A percentile compares a stretch with the other conserved stretches of the same genome.
Evolutionary conservation across 2,888 invertebrate genomes (phyloP).

Genomic region (Cantharis flavilabris): DNA sequence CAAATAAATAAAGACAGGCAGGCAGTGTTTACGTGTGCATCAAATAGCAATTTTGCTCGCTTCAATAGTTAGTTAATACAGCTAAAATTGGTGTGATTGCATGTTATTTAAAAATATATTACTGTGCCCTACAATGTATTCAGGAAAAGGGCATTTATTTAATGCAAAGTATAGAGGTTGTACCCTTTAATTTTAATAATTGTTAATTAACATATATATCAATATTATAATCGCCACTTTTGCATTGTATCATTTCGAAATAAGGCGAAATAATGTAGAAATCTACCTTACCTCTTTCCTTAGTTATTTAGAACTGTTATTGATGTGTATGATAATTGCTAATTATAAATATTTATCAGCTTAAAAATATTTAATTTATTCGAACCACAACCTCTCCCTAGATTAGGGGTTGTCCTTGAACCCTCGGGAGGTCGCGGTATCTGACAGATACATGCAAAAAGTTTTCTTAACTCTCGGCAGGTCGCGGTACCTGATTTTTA

Average conservation of each 20-base stretch:
- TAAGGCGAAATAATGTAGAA: background rate
- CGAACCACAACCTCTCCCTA: background rate
- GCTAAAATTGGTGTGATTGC: constrained; percentile 17
- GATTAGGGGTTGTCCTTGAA: too few species aligned
- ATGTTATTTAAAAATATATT: constrained; percentile 10
- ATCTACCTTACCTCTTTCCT: background rate
- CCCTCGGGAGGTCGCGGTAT: too few species aligned
- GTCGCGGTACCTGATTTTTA: too few species aligned
- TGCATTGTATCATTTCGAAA: constrained; percentile 4
- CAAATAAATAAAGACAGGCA: background rate
- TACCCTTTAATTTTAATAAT: constrained; percentile 55
- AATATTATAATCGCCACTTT: constrained; percentile 39
- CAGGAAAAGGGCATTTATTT: constrained; percentile 84
- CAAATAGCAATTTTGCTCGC: background rate
- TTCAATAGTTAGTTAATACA: background rate
- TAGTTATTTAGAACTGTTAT: constrained; percentile 34
- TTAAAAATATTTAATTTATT: background rate
- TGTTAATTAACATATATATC: constrained; percentile 57
- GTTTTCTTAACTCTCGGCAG: too few species aligned
- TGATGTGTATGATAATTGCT: constrained; percentile 52
- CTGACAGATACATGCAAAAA: too few species aligned
- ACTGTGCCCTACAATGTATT: constrained; percentile 40
- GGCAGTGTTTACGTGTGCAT: background rate
- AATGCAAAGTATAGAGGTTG: constrained; percentile 92
- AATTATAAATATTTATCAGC: constrained; percentile 44